A percentile compares a stretch with the other conserved stretches of the same genome.
phyloP scores from a whole-genome alignment of 2,797 vertebrate genomes.

The Kryptopterus vitreolus region DNA sequence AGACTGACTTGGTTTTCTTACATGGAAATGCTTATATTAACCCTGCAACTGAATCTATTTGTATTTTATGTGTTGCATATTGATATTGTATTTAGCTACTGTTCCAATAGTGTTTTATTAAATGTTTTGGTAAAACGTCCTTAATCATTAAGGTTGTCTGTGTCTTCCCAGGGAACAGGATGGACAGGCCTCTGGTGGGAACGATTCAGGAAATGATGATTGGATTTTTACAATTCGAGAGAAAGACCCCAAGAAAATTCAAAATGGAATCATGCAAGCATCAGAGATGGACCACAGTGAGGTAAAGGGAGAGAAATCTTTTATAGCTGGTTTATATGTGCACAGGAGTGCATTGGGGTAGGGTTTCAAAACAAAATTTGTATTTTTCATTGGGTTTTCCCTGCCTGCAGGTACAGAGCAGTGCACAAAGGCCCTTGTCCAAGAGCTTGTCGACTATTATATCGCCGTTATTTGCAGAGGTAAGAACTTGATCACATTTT shows the following conservation, averaged over 20 bases:
- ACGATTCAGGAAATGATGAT: conserved; percentile 71
- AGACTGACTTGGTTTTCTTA: neutral
- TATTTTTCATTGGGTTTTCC: conserved; percentile 51
- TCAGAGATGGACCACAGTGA: conserved; percentile 72
- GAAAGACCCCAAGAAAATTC: conserved; percentile 78
- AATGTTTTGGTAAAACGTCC: too few species aligned
- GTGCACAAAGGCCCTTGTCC: conserved; percentile 85
- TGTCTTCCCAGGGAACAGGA: conserved; percentile 45
- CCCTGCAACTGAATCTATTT: neutral
- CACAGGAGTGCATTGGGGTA: neutral
- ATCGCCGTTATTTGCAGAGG: conserved; percentile 91
- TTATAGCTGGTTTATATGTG: neutral
- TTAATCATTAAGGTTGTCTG: too few species aligned
- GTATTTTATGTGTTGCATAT: neutral
- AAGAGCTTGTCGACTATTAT: conserved; percentile 91
- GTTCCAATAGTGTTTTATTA: neutral
- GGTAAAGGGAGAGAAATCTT: conserved; percentile 58
- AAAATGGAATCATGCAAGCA: conserved; percentile 77
- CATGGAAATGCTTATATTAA: neutral
- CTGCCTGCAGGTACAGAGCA: conserved; percentile 75
- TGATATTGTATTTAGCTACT: neutral
- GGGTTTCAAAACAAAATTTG: too few species aligned
- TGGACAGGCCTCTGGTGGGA: conserved; percentile 81
- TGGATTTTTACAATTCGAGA: conserved; percentile 94
- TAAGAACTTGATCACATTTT: conserved; percentile 64